Percentiles rank a stretch among this genome's conserved stretches.
Conservation (phyloP, 2,113 vertebrate genomes). For the Indicator maculatus region DNA sequence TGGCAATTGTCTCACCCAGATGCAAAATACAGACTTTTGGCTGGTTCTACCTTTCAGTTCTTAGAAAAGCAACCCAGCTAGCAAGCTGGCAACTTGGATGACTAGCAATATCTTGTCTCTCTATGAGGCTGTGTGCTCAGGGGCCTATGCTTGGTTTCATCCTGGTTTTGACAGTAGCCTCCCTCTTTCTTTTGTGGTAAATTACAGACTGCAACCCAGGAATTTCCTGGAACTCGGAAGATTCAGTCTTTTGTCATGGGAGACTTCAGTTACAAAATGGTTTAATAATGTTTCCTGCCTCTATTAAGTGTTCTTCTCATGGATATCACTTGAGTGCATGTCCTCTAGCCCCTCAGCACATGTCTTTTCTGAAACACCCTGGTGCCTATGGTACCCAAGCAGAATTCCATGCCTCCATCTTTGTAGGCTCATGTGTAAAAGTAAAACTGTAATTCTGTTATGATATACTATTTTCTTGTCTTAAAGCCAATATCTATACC, state of each 20-base stretch:
- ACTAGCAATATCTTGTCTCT: background rate
- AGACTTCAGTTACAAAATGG: background rate
- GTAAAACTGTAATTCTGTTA: background rate
- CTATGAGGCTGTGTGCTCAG: accelerated
- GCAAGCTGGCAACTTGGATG: background rate
- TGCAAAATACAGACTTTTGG: background rate
- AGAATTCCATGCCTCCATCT: background rate
- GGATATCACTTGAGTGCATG: background rate
- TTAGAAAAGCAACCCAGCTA: background rate
- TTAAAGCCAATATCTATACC: background rate
- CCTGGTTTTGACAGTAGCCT: background rate
- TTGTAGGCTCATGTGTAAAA: background rate
- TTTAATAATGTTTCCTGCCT: background rate
- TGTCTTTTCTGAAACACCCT: background rate
- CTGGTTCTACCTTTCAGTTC: background rate
- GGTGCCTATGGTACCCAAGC: background rate
- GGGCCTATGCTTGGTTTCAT: background rate
- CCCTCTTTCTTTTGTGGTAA: background rate
- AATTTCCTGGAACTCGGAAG: background rate
- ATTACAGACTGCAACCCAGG: background rate
- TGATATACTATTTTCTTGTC: background rate
- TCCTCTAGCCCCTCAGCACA: background rate
- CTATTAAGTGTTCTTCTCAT: background rate
- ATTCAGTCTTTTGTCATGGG: background rate
- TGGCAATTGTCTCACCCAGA: background rate